Base-by-base conservation (phyloP, 23 tunicate genomes). In the Ciona savignyi region DNA sequence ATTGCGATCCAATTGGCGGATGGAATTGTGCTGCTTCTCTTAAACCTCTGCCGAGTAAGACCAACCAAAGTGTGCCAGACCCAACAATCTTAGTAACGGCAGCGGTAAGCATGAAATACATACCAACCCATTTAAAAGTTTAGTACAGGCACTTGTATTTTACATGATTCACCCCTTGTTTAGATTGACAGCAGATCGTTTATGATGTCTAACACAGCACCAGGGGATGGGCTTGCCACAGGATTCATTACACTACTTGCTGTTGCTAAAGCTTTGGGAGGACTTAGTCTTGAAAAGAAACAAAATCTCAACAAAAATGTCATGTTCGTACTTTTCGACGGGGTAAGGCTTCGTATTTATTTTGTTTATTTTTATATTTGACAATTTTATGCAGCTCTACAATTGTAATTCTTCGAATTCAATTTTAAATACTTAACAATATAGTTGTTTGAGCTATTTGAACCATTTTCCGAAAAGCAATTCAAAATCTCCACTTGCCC, bases 101-200 rank as follows among this genome's bases (percentile, higher is more conserved):
- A 6, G 48, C 95, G 0, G 88, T 81, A 81, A 81, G 79, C 74
- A 63, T 68, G 15, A 15, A n/a, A n/a, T n/a, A n/a, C n/a, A n/a
- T n/a, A n/a, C n/a, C n/a, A n/a, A n/a, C n/a, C n/a, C n/a, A n/a
- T n/a, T n/a, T n/a, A n/a, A n/a, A n/a, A n/a, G n/a, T n/a, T n/a
- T n/a, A n/a, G n/a, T n/a, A n/a, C n/a, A n/a, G n/a, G n/a, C n/a
- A n/a, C n/a, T n/a, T n/a, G n/a, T n/a, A n/a, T n/a, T n/a, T n/a
- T n/a, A n/a, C n/a, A n/a, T n/a, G n/a, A n/a, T n/a, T n/a, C n/a
- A n/a, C n/a, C n/a, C n/a, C n/a, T n/a, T 42, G 9, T 48, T 27
- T 81, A 85, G 91, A 21, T 91, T 56, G 97, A 91, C 70, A 84
- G 88, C 35, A 79, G 97, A 3, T 74, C 92, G 0, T 79, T 90